Evolutionary conservation across 2,113 vertebrate species (phyloP), one percentile per base, ranked within the genome.

Genomic region (Grammomys dolichurus): DNA sequence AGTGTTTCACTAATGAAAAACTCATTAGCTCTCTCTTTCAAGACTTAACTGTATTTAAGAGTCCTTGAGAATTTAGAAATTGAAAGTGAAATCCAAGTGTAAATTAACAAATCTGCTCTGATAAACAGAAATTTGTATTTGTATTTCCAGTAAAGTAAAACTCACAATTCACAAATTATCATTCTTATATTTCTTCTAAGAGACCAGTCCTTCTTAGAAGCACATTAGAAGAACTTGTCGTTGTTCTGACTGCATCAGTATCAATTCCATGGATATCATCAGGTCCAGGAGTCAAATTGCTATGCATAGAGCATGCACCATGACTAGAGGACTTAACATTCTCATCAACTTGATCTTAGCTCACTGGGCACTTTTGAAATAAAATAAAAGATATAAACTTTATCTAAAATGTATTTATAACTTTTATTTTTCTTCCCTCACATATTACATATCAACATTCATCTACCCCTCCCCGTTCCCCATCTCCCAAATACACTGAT

Each of bases 1-100:
- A 78, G 40, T 46, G n/a, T 94, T 56, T 5, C 60, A 36, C 26
- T 87, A 94, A 93, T 33, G 65, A 93, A 91, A 81, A 9, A 24
- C n/a, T 90, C 63, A 81, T 91, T 70, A 82, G 43, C 22, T 89
- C 8, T 91, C 14, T 69, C 86, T 31, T 93, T 85, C 19, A 69
- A 43, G 56, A 60, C 12, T 36, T 91, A 94, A 58, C 36, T 51
- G 84, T 31, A 26, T 89, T 73, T 85, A 91, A 91, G 24, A 72
- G 26, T 22, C 54, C 2, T n/a, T 73, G 11, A 84, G 6, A 67
- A 78, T 63, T 1, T 72, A 43, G 43, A 5, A 78, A 93, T 88
- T 31, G 43, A 14, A 22, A 90, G 89, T 72, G 89, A 43, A 92
- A 78, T 73, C 51, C 87, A 75, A 48, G 5, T 69, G 3, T 33